phyloP scores from a whole-genome alignment of 2,113 vertebrate genomes.

The Chlorodrepanis virens region DNA sequence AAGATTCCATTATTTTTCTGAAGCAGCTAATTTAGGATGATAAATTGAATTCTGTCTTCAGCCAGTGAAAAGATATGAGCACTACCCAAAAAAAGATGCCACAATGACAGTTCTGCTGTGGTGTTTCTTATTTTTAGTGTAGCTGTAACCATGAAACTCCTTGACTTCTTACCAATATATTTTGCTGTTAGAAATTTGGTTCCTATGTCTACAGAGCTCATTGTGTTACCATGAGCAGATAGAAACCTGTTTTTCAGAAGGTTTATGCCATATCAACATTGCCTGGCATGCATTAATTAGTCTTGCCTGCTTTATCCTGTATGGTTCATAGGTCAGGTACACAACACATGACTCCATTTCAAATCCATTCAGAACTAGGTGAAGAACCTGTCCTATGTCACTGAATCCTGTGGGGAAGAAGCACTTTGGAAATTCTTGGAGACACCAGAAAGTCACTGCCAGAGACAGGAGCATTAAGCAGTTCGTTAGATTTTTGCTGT shows the following conservation, averaged over 20 bases:
- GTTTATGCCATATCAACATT: no score
- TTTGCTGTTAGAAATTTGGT: background rate
- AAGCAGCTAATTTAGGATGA: background rate
- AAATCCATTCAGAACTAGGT: background rate
- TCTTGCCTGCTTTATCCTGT: background rate
- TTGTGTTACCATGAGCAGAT: background rate
- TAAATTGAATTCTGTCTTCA: background rate
- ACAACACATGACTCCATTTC: background rate
- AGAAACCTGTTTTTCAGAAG: background rate
- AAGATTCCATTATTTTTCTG: background rate
- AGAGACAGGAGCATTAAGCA: background rate
- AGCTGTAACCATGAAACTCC: background rate
- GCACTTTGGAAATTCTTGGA: background rate
- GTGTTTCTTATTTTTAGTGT: background rate
- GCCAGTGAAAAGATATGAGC: background rate
- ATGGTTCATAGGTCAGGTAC: rapidly evolving
- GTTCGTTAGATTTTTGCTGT: background rate
- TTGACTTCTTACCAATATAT: background rate
- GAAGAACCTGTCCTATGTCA: background rate
- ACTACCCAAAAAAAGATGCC: background rate
- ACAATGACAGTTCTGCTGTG: background rate
- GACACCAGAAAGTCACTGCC: background rate
- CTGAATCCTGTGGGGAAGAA: background rate
- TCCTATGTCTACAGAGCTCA: background rate
- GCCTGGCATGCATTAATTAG: background rate